Evolutionary conservation across 2,113 vertebrate genomes (phyloP).

Genomic region (Otocyon megalotis): DNA sequence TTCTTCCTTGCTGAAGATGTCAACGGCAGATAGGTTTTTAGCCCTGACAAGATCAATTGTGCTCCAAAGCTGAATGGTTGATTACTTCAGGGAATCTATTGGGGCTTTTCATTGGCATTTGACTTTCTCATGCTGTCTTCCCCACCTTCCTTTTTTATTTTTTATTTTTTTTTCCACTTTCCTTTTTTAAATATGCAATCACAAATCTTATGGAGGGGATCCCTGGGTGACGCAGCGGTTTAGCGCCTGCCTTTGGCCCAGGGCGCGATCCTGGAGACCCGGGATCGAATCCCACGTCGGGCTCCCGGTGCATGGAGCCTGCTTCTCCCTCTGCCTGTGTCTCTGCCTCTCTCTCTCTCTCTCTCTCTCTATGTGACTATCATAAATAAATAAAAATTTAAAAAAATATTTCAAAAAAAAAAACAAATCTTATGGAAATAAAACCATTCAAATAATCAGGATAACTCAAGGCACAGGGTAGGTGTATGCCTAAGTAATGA

Average conservation of each 20-base stretch:
- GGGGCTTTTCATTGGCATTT: background rate
- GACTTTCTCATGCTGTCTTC: background rate
- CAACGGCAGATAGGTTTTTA: constrained; percentile 31
- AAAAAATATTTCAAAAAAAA: no score
- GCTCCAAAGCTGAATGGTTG: background rate
- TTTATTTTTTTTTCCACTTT: background rate
- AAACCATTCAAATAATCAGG: background rate
- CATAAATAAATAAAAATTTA: no score
- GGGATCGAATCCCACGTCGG: no score
- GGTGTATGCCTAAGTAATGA: no score
- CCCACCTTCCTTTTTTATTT: background rate
- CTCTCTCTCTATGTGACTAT: no score
- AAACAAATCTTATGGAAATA: background rate
- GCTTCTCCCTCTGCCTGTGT: no score
- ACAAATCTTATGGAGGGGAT: background rate
- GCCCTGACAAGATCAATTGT: constrained; percentile 39
- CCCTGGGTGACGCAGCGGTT: no score
- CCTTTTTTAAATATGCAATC: background rate
- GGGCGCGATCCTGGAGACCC: no score
- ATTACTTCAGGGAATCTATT: background rate
- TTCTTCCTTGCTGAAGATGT: constrained; percentile 21
- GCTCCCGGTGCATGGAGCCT: no score
- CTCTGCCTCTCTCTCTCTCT: no score
- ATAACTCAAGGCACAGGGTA: background rate
- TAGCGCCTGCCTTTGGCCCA: no score